Base-by-base conservation (phyloP, 2,888 invertebrate genomes). In the Trichogramma evanescens region DNA sequence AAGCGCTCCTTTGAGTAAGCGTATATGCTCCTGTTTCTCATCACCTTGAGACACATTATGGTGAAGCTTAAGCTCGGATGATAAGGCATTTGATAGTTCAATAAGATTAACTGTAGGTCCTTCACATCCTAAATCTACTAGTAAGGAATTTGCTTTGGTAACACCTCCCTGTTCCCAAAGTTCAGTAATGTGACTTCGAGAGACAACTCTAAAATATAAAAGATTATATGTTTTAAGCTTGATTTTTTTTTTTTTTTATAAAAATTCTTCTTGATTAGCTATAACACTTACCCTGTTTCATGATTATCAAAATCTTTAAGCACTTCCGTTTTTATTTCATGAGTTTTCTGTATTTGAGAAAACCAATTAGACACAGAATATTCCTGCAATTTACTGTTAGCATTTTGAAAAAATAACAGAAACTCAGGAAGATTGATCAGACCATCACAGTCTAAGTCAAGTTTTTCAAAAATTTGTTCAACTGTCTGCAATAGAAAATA, bases 151-250 rank as follows among this genome's bases (percentile, higher is more conserved):
- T 13, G 89, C 84, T 50, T 86, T 83, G 51, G 80, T 79, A 59
- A 90, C 84, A 52, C 87, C 87, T 6, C 86, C 85, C 58, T 83
- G 80, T 75, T 89, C 88, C 88, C 89, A 90, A 72, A 88, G 82
- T 67, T 89, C 88, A 48, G 86, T 80, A 50, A 90, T 81, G 13
- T 80, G 67, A 39, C 68, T 69, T 50, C 66, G 70, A 50, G 64
- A 65, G 8, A 70, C 66, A 59, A 63, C 67, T n/a, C 70, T 70
- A 38, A 54, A 52, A 4, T 5, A 13, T 10, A 52, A 46, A 1
- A 48, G 39, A 43, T 8, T 53, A 52, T 52, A n/a, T 10, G 43
- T 9, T 52, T 7, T 13, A 8, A 52, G 50, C 53, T 53, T 38
- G n/a, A n/a, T n/a, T n/a, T n/a, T 44, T 38, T 39, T 40, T 50